These are phyloP conservation scores for Drosophila pallidifrons DNA, from an alignment of 1,140 invertebrate species.

Conservation along the genomic window DNA sequence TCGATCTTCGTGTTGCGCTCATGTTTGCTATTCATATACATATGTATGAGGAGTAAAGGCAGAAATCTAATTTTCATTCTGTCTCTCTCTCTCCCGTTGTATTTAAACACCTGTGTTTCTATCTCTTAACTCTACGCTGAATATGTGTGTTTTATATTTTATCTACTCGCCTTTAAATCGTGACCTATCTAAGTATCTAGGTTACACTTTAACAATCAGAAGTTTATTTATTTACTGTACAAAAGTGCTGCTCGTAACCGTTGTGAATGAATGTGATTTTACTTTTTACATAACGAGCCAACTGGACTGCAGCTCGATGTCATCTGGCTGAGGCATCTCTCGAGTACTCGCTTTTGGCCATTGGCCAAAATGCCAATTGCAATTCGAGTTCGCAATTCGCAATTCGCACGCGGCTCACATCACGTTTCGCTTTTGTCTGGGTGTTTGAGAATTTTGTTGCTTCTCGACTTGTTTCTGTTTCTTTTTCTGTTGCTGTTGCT, in stretches of 20 bases:
- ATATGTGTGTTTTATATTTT: no score
- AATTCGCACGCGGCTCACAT: conserved; percentile 59
- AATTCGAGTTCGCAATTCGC: conserved; percentile 60
- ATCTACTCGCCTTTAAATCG: no score
- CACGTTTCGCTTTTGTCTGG: conserved; percentile 37
- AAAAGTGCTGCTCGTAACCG: background rate
- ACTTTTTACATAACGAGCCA: conserved; percentile 15
- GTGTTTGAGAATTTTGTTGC: background rate
- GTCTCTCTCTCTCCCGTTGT: no score
- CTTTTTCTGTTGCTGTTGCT: background rate
- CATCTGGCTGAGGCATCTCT: conserved; percentile 28
- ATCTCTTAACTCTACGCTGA: no score
- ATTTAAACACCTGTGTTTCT: no score
- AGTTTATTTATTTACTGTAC: background rate
- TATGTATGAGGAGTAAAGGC: no score
- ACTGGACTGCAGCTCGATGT: background rate
- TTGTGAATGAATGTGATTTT: conserved; percentile 8
- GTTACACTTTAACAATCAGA: background rate
- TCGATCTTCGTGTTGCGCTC: no score
- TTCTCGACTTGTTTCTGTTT: background rate
- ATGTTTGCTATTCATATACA: no score
- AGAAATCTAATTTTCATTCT: no score
- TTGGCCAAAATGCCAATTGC: conserved; percentile 74
- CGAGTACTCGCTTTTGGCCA: conserved; percentile 43
- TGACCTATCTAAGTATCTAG: background rate